Percentiles rank a stretch among this genome's conserved stretches.
Evolutionary conservation across 1,140 invertebrate species (phyloP).

Genomic region (Drosophila biarmipes): DNA sequence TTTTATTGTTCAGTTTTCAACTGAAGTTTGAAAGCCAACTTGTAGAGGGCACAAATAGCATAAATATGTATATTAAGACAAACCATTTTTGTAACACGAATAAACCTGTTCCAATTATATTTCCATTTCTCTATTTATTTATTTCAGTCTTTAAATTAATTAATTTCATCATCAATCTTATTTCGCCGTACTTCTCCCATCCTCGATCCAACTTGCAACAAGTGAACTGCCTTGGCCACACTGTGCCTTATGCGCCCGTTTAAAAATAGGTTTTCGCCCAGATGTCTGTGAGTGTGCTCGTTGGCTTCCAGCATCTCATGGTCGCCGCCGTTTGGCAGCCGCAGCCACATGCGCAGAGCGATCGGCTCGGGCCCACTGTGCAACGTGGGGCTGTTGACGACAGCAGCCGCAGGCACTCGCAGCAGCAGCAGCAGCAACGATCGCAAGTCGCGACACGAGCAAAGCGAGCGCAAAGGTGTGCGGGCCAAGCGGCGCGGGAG

Average conservation of each 20-base stretch:
- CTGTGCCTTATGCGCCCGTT: conserved; percentile 30
- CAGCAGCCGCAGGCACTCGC: conserved; percentile 47
- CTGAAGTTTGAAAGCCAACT: too few species aligned
- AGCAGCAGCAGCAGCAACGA: conserved; percentile 57
- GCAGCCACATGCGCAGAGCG: conserved; percentile 65
- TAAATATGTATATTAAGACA: too few species aligned
- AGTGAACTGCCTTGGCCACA: conserved; percentile 1
- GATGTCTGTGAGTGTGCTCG: conserved; percentile 16
- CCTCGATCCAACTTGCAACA: conserved; percentile 18
- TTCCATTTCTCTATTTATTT: too few species aligned
- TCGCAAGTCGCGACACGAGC: conserved; percentile 68
- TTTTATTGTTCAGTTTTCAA: too few species aligned
- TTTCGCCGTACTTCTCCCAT: not conserved
- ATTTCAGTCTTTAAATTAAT: too few species aligned
- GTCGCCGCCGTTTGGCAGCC: conserved; percentile 54
- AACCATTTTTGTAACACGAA: too few species aligned
- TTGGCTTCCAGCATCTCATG: conserved; percentile 48
- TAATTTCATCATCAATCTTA: too few species aligned
- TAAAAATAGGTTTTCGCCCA: conserved; percentile 38
- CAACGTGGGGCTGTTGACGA: conserved; percentile 78
- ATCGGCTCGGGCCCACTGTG: conserved; percentile 63
- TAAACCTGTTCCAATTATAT: too few species aligned
- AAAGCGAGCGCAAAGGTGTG: conserved; percentile 68
- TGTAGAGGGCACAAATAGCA: too few species aligned
- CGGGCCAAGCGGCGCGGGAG: conserved; percentile 38